These are phyloP conservation scores for Eulithis testata DNA, from an alignment of 2,888 invertebrate genomes.

Conservation along the genomic window DNA sequence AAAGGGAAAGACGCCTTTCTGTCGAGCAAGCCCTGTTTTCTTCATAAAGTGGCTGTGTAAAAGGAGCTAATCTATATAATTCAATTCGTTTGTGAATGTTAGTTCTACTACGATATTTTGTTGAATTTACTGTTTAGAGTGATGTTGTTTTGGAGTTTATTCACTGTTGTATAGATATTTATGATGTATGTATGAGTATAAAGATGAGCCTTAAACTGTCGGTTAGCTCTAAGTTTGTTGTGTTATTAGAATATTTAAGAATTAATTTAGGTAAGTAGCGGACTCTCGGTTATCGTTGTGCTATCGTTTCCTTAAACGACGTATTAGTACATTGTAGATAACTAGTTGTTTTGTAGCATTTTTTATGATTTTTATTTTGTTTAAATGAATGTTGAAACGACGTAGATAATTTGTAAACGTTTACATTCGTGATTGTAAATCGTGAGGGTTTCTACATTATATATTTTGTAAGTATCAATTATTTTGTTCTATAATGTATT, in stretches of 20 bases:
- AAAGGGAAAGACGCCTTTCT: too few species aligned
- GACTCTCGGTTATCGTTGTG: constrained; percentile 60
- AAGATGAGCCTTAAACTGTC: constrained; percentile 75
- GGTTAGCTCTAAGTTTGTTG: constrained; percentile 74
- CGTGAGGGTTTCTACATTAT: constrained; percentile 68
- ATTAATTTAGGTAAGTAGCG: constrained; percentile 57
- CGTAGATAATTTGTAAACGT: constrained; percentile 75
- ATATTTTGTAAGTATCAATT: constrained; percentile 80
- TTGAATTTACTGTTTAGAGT: constrained; percentile 75
- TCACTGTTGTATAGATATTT: constrained; percentile 79
- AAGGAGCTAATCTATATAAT: constrained; percentile 20
- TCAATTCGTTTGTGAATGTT: constrained; percentile 66
- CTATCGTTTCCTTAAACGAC: constrained; percentile 56
- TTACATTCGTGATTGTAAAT: constrained; percentile 63
- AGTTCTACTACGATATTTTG: constrained; percentile 64
- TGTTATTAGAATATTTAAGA: constrained; percentile 67
- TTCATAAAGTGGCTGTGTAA: too few species aligned
- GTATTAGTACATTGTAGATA: constrained; percentile 47
- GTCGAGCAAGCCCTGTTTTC: too few species aligned
- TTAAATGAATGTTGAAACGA: constrained; percentile 61
- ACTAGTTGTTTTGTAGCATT: constrained; percentile 53
- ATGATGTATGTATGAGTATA: constrained; percentile 68
- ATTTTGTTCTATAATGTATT: constrained; percentile 79
- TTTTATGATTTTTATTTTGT: constrained; percentile 58
- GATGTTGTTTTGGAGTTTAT: constrained; percentile 74